Percentiles rank a stretch among this genome's conserved stretches.
Evolutionary conservation across 1,140 invertebrate genomes (phyloP).

Genomic region (Tyrophagus putrescentiae): DNA sequence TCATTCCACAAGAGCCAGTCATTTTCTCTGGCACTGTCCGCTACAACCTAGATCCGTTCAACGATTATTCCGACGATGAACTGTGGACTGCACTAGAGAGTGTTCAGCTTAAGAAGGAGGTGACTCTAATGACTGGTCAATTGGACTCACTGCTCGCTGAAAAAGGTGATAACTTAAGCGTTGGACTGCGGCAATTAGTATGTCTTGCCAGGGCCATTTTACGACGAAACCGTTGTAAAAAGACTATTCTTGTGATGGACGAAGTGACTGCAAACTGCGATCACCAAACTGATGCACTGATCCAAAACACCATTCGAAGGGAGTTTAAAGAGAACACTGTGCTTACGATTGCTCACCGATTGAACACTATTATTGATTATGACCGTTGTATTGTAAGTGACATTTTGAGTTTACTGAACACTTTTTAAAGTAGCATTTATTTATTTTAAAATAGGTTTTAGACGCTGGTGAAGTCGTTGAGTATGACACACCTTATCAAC

Average conservation of each 20-base stretch:
- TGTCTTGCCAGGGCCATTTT: slow-evolving; percentile 56
- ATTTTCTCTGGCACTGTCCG: slow-evolving; percentile 36
- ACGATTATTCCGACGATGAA: slow-evolving; percentile 27
- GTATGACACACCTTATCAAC: slow-evolving; percentile 10
- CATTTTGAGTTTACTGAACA: no score
- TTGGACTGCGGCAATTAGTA: slow-evolving; percentile 55
- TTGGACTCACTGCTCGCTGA: slow-evolving; percentile 30
- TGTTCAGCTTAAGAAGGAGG: slow-evolving; percentile 27
- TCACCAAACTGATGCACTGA: slow-evolving; percentile 41
- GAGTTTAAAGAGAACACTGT: slow-evolving; percentile 16
- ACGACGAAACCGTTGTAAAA: slow-evolving; percentile 56
- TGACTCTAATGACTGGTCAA: slow-evolving; percentile 16
- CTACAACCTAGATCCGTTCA: slow-evolving; percentile 31
- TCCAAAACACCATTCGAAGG: slow-evolving; percentile 32
- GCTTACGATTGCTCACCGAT: slow-evolving; percentile 35
- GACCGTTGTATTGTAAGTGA: slow-evolving; percentile 23
- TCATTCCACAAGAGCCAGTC: slow-evolving; percentile 55
- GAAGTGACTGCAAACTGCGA: slow-evolving; percentile 66
- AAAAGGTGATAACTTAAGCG: slow-evolving; percentile 44
- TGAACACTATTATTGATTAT: slow-evolving; percentile 33
- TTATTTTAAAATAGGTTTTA: no score
- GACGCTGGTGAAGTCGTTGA: slow-evolving; percentile 20
- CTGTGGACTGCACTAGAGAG: slow-evolving; percentile 29
- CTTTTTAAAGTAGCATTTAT: no score
- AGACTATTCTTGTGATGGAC: slow-evolving; percentile 50